phyloP scores from a whole-genome alignment of 2,888 invertebrate species.

The Cheilosia grossa region DNA sequence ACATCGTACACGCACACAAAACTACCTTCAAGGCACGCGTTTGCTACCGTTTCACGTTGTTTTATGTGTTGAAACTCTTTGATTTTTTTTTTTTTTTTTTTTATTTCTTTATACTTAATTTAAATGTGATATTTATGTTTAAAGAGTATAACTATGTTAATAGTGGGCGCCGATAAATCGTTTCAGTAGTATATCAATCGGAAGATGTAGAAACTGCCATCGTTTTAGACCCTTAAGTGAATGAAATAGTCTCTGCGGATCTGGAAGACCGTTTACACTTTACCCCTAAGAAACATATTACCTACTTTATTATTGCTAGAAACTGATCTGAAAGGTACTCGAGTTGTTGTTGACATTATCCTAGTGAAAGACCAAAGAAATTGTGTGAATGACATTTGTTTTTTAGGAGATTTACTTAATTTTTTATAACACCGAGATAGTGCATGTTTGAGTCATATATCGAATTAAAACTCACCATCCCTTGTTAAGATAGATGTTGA shows the following conservation, averaged over 20 bases:
- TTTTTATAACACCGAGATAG: neutral
- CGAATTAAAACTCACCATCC: neutral
- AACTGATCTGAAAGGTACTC: conserved; percentile 12
- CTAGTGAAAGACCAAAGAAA: conserved; percentile 39
- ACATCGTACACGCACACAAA: conserved; percentile 74
- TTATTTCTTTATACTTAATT: conserved; percentile 52
- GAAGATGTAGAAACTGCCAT: conserved; percentile 4
- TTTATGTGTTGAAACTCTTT: conserved; percentile 16
- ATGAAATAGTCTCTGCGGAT: too few species aligned
- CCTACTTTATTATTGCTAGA: neutral
- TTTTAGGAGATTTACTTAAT: neutral
- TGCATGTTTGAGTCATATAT: neutral
- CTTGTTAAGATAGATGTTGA: too few species aligned
- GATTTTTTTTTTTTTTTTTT: conserved; percentile 10
- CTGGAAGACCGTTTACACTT: too few species aligned
- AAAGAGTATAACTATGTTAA: conserved; percentile 26
- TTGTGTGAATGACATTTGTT: neutral
- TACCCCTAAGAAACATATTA: neutral
- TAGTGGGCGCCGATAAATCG: neutral
- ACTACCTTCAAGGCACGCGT: conserved; percentile 40
- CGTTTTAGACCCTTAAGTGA: neutral
- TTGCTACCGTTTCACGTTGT: conserved; percentile 42
- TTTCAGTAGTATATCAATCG: neutral
- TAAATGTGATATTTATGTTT: conserved; percentile 70
- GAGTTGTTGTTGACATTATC: neutral